phyloP scores from a whole-genome alignment of 2,888 invertebrate genomes.

The Rhimphoctona megacephalus region DNA sequence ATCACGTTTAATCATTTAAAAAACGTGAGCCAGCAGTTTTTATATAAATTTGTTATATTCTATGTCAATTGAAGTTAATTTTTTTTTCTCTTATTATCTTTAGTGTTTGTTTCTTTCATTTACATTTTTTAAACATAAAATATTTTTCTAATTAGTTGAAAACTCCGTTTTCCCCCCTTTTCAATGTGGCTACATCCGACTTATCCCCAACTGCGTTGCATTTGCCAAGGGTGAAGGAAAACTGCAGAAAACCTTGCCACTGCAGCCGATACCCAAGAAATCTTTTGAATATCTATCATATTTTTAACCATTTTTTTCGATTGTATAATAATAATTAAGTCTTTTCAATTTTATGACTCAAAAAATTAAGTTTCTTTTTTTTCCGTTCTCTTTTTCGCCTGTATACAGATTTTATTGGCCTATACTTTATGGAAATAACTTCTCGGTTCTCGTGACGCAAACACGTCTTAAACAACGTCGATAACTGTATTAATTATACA shows the following conservation, averaged over 20 bases:
- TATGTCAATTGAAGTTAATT: not conserved
- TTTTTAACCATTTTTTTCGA: not conserved
- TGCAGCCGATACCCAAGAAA: not conserved
- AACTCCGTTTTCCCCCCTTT: not conserved
- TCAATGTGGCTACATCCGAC: no score
- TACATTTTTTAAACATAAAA: not conserved
- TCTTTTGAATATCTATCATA: not conserved
- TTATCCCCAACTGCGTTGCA: no score
- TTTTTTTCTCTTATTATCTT: not conserved
- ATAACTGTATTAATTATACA: slow-evolving; percentile 38
- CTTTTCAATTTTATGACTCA: not conserved
- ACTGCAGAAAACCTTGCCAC: no score
- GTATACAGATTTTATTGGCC: not conserved
- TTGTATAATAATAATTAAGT: not conserved
- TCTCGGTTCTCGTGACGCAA: slow-evolving; percentile 20
- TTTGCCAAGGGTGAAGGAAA: no score
- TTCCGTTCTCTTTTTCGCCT: slow-evolving; percentile 20
- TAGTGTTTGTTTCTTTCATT: not conserved
- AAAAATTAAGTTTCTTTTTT: not conserved
- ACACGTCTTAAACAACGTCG: slow-evolving; percentile 29
- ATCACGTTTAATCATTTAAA: not conserved
- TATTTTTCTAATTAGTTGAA: not conserved
- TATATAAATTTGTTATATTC: not conserved
- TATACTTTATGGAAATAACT: slow-evolving; percentile 43
- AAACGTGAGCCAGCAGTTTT: not conserved